phyloP scores from a whole-genome alignment of 2,888 invertebrate genomes.

The Penaeus monodon region DNA sequence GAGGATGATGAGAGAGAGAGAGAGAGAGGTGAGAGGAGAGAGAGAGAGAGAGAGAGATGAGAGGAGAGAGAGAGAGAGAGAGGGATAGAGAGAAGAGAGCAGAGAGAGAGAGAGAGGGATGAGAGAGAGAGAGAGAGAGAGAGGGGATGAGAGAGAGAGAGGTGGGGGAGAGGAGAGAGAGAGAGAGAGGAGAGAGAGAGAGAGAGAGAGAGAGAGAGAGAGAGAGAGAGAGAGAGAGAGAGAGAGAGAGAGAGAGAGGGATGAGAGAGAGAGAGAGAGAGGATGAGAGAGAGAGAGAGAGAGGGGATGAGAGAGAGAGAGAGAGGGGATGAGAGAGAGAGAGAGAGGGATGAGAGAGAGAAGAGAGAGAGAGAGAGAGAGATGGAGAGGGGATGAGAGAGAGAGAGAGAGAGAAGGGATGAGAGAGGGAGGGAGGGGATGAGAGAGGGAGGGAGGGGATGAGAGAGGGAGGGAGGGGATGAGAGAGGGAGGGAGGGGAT shows the following conservation, averaged over 20 bases:
- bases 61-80: not conserved
- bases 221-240: not conserved
- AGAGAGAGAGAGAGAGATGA: not conserved
- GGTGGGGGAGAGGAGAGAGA: not conserved
- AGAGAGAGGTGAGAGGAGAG: not conserved
- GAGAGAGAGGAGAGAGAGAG: not conserved
- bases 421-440: not conserved
- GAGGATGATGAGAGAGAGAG: not conserved
- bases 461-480: too few relatives aligned
- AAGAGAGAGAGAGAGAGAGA: not conserved
- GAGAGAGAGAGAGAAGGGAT: not conserved
- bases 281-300: not conserved
- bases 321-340: not conserved
- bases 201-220: not conserved
- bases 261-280: not conserved
- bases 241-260: not conserved
- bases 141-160: not conserved
- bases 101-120: not conserved
- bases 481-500: too few relatives aligned
- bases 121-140: not conserved
- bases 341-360: not conserved
- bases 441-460: too few relatives aligned
- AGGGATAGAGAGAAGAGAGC: not conserved
- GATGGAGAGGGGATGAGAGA: not conserved
- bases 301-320: not conserved